Conservation (phyloP, 2,113 vertebrate species). For the Micronycteris hirsuta region DNA sequence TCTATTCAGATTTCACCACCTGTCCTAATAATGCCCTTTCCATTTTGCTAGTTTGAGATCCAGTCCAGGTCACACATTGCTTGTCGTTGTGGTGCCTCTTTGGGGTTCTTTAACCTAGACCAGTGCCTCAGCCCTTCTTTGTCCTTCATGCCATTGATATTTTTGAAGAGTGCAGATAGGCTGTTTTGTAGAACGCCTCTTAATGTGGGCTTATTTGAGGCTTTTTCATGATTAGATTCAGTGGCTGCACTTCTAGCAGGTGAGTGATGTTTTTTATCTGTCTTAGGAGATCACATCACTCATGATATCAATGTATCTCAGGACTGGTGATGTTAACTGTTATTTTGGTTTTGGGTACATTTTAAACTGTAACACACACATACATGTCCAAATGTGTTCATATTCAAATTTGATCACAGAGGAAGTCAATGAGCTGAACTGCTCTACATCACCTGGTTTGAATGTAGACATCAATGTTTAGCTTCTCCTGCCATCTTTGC, state of each 20-base stretch:
- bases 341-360: not conserved
- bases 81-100: not conserved
- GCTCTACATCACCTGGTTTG: not conserved
- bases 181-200: not conserved
- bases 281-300: not conserved
- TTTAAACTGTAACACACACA: not conserved
- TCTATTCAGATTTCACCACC: not conserved
- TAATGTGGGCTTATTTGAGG: not conserved
- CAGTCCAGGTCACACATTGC: not conserved
- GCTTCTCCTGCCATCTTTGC: not conserved
- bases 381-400: not conserved
- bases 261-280: not conserved
- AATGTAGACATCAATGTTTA: not conserved
- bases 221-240: not conserved
- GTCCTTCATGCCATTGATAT: not conserved
- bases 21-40: not conserved
- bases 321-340: not conserved
- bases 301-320: not conserved
- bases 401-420: not conserved
- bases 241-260: not conserved
- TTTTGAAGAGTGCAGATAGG: not conserved
- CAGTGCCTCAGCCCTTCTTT: not conserved
- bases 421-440: not conserved
- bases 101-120: not conserved
- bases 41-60: not conserved